Conservation (phyloP, 2,888 invertebrate species). For the Pycnomerus fuliginosus region DNA sequence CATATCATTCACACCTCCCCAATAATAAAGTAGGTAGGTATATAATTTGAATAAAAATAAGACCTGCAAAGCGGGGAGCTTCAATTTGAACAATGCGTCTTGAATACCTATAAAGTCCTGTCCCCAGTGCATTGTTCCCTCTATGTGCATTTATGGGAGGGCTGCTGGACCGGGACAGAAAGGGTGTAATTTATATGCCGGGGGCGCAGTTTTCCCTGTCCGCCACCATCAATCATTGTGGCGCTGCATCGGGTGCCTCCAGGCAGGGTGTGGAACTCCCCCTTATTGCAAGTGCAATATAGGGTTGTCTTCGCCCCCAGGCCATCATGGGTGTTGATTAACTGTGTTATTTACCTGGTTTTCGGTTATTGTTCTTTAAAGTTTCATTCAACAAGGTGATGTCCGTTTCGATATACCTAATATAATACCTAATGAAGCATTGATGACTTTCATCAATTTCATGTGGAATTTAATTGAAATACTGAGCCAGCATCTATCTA, state of each 20-base stretch:
- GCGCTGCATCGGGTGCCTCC: constrained; percentile 40
- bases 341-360: neutral
- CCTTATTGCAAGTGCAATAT: constrained; percentile 19
- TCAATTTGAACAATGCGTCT: constrained; percentile 42
- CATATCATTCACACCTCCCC: too few relatives aligned
- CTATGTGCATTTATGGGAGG: constrained; percentile 12
- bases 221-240: constrained; percentile 53
- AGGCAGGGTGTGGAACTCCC: constrained; percentile 39
- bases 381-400: too few relatives aligned
- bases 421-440: too few relatives aligned
- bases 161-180: constrained; percentile 35
- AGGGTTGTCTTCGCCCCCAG: constrained; percentile 1
- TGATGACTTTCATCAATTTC: too few relatives aligned
- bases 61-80: constrained; percentile 36
- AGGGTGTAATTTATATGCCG: constrained; percentile 53
- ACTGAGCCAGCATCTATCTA: too few relatives aligned
- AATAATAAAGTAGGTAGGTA: too few relatives aligned
- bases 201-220: constrained; percentile 49
- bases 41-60: constrained; percentile 39
- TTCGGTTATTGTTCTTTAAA: too few relatives aligned
- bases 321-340: constrained; percentile 3
- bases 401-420: too few relatives aligned
- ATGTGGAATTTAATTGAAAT: too few relatives aligned
- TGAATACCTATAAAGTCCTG: constrained; percentile 42
- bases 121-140: constrained; percentile 31